Evolutionary conservation across 2,797 vertebrate species (phyloP).

Genomic region (Lagodon rhomboides): DNA sequence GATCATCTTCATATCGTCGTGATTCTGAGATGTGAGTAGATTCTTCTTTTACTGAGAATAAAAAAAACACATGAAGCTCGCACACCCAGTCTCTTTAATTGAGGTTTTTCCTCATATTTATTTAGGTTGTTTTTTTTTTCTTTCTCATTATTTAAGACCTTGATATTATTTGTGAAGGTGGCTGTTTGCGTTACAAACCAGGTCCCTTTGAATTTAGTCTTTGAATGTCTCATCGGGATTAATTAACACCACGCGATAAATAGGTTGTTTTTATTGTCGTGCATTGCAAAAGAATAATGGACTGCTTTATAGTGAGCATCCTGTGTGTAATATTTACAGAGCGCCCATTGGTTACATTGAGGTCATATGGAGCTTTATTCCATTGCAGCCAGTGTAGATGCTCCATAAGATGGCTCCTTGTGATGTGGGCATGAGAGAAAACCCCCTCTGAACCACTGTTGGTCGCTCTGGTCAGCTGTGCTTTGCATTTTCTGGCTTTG

Average conservation of each 20-base stretch:
- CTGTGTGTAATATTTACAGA: slow-evolving; percentile 29
- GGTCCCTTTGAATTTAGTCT: neutral
- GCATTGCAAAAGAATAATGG: neutral
- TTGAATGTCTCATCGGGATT: neutral
- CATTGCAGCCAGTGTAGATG: slow-evolving; percentile 52
- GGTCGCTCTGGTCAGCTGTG: slow-evolving; percentile 21
- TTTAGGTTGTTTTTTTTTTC: neutral
- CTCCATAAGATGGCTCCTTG: slow-evolving; percentile 78
- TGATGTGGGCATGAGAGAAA: slow-evolving; percentile 49
- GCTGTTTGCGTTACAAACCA: neutral
- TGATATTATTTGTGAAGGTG: neutral
- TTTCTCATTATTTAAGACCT: neutral
- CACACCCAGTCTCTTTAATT: neutral
- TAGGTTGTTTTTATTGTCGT: neutral
- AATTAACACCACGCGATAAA: neutral
- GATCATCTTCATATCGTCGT: slow-evolving; percentile 58
- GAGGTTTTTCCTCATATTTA: neutral
- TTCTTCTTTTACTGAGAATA: slow-evolving; percentile 36
- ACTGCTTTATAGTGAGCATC: slow-evolving; percentile 17
- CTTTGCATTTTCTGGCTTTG: slow-evolving; percentile 3
- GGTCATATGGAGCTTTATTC: slow-evolving; percentile 59
- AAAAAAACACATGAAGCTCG: slow-evolving; percentile 12
- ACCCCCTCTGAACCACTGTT: slow-evolving; percentile 37
- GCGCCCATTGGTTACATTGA: slow-evolving; percentile 46
- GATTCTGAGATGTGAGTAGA: slow-evolving; percentile 75